phyloP scores from a whole-genome alignment of 2,888 invertebrate genomes.

The Leuctra nigra region DNA sequence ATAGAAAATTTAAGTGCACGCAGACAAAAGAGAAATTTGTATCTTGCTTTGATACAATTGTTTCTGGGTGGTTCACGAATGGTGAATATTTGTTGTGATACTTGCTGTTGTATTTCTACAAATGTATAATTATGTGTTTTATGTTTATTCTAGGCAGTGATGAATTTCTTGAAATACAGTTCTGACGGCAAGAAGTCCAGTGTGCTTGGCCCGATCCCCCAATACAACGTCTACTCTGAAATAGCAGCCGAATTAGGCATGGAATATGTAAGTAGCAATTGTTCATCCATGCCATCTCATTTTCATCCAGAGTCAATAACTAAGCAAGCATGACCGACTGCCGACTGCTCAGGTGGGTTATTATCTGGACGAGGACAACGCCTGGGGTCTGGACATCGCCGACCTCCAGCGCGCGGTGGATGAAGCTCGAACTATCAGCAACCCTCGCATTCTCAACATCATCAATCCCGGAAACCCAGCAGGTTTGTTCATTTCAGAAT shows the following conservation, averaged over 20 bases:
- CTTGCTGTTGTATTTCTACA: no score
- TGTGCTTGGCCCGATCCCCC: slow-evolving; percentile 95
- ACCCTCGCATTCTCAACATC: slow-evolving; percentile 80
- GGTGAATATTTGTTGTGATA: no score
- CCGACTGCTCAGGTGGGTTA: slow-evolving; percentile 23
- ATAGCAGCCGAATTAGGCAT: slow-evolving; percentile 89
- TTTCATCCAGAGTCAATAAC: no score
- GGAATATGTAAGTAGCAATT: slow-evolving; percentile 43
- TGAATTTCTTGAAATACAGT: no score
- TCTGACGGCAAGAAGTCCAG: slow-evolving; percentile 63
- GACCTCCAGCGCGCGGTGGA: slow-evolving; percentile 73
- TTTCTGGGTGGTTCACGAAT: no score
- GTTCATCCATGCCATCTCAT: not conserved
- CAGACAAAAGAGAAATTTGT: no score
- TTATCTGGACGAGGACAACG: slow-evolving; percentile 79
- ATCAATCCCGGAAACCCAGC: slow-evolving; percentile 99
- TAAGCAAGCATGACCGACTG: no score
- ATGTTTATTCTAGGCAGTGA: no score
- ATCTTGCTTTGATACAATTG: no score
- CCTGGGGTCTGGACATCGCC: slow-evolving; percentile 73
- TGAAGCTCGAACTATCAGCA: slow-evolving; percentile 54
- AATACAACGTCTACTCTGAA: slow-evolving; percentile 97
- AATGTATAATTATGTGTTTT: no score
- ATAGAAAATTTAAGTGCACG: no score
- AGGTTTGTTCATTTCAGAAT: no score